Conservation (phyloP, 2,113 vertebrate genomes). For the Dolichallabes microphthalmus region DNA sequence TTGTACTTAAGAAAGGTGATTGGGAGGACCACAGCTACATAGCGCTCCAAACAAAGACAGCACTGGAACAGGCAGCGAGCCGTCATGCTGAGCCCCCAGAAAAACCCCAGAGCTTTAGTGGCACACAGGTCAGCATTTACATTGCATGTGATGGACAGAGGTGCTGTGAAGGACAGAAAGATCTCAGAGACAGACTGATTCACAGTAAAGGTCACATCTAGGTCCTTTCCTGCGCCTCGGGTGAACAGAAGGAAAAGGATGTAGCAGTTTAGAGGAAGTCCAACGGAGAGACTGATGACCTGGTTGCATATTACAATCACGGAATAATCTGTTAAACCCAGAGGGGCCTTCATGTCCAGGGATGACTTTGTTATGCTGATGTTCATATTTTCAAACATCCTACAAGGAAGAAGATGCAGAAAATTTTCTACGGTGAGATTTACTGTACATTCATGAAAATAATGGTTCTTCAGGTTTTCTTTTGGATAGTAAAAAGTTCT, state of each 20-base stretch:
- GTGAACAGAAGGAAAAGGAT: constrained; percentile 15
- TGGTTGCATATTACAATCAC: not conserved
- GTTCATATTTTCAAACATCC: not conserved
- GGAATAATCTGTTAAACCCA: not conserved
- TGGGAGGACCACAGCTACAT: constrained; percentile 17
- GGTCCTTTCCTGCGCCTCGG: not conserved
- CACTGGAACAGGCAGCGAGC: constrained; percentile 24
- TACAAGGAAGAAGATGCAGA: not conserved
- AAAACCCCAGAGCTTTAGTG: not conserved
- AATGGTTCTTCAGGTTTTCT: not conserved
- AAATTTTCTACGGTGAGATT: not conserved
- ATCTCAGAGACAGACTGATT: constrained; percentile 2
- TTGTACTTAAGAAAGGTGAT: constrained; percentile 33
- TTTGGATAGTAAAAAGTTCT: not conserved
- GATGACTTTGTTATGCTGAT: not conserved
- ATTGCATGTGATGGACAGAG: not conserved
- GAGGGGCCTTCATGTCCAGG: not conserved
- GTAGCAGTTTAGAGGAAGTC: constrained; percentile 25
- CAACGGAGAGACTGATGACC: not conserved
- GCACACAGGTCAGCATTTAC: not conserved
- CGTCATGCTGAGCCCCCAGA: not conserved
- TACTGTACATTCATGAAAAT: not conserved
- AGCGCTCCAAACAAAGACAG: constrained; percentile 38
- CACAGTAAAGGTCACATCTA: not conserved
- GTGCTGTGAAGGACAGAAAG: not conserved